Evolutionary conservation across 2,888 invertebrate species (phyloP).

Genomic region (Hemaris fuciformis): DNA sequence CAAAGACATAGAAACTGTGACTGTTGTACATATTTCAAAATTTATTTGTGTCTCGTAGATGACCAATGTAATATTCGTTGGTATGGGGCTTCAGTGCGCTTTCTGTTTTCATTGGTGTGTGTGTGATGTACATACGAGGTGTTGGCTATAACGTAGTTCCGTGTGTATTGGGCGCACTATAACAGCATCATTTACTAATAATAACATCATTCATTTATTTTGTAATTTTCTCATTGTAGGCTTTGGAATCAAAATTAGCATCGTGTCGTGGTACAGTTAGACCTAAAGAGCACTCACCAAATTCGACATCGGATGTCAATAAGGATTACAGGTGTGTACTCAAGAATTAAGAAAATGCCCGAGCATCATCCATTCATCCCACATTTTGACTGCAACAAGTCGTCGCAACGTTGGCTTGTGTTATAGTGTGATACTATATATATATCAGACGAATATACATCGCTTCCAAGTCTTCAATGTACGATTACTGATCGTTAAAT

Average conservation of each 20-base stretch:
- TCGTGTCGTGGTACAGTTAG: constrained; percentile 83
- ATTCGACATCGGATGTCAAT: constrained; percentile 73
- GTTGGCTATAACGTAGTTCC: constrained; percentile 49
- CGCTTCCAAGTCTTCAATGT: constrained; percentile 39
- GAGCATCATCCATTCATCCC: constrained; percentile 27
- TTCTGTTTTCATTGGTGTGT: neutral
- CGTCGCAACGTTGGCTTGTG: constrained; percentile 33
- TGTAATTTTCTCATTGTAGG: constrained; percentile 82
- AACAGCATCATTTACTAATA: constrained; percentile 65
- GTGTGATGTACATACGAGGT: constrained; percentile 23
- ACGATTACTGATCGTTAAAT: constrained; percentile 50
- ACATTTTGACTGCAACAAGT: constrained; percentile 35
- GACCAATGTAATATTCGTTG: neutral
- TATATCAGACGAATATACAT: constrained; percentile 39
- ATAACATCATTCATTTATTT: constrained; percentile 73
- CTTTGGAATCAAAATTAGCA: constrained; percentile 86
- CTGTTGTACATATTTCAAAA: neutral
- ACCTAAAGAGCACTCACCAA: constrained; percentile 79
- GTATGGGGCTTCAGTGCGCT: constrained; percentile 26
- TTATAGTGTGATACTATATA: constrained; percentile 49
- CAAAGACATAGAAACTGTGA: neutral
- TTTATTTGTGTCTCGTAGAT: neutral
- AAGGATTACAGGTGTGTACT: constrained; percentile 82
- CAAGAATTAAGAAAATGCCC: constrained; percentile 66
- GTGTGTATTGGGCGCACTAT: constrained; percentile 33